A percentile compares a stretch with the other conserved stretches of the same genome.
Conservation (phyloP, 2,113 vertebrate genomes). For the Lycaon pictus region DNA sequence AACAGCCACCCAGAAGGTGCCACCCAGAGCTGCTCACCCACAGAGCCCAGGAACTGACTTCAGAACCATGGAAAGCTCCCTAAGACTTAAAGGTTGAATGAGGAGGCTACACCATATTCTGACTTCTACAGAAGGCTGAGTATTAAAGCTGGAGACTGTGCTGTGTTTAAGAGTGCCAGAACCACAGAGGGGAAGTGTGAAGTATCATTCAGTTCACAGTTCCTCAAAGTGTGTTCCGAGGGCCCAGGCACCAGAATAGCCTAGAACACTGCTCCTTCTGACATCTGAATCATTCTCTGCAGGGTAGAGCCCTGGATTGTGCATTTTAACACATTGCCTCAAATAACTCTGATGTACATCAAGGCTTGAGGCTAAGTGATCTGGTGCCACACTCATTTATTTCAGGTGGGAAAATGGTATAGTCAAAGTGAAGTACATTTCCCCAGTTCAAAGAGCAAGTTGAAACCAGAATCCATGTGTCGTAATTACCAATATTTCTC, state of each 20-base stretch:
- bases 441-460: neutral
- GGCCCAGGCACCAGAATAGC: neutral
- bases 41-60: neutral
- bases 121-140: neutral
- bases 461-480: neutral
- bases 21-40: neutral
- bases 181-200: neutral
- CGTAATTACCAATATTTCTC: neutral
- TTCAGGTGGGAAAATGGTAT: neutral
- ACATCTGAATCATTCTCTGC: neutral
- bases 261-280: neutral
- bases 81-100: rapidly evolving
- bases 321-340: neutral
- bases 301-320: neutral
- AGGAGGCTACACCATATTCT: neutral
- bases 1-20: neutral
- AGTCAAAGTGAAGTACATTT: neutral
- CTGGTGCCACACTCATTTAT: neutral
- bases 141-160: neutral
- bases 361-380: neutral
- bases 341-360: neutral
- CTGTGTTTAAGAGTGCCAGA: neutral
- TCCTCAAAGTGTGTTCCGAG: neutral
- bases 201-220: neutral
- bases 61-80: constrained; percentile 73